phyloP scores from a whole-genome alignment of 2,888 invertebrate species.

The Drosophila setosimentum region DNA sequence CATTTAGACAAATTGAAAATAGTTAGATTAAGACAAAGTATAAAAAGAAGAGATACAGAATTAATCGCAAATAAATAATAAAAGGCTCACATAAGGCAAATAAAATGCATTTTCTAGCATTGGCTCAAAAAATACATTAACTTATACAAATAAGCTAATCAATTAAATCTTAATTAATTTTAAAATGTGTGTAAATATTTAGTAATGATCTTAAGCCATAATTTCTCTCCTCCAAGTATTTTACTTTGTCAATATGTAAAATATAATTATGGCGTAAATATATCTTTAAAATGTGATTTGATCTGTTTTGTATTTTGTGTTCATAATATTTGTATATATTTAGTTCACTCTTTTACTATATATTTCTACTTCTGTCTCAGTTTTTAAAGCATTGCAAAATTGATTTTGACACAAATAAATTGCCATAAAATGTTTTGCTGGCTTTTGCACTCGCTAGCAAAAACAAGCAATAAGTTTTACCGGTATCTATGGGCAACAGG shows the following conservation, averaged over 20 bases:
- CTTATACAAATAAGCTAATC: neutral
- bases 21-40: neutral
- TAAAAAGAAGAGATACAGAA: neutral
- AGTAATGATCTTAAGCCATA: neutral
- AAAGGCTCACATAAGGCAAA: neutral
- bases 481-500: neutral
- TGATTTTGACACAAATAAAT: neutral
- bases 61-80: neutral
- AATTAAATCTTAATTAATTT: neutral
- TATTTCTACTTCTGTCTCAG: rapidly evolving
- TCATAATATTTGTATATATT: neutral
- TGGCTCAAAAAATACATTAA: neutral
- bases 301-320: neutral
- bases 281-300: neutral
- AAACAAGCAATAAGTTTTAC: neutral
- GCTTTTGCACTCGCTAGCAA: neutral
- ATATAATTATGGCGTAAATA: rapidly evolving
- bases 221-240: neutral
- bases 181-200: neutral
- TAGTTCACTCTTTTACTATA: neutral
- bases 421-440: neutral
- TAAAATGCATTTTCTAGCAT: neutral
- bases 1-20: neutral
- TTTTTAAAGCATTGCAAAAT: neutral
- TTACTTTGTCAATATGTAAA: neutral